Evolutionary conservation across 2,888 invertebrate genomes (phyloP), one percentile per base, ranked within the genome.

Genomic region (Heliconius cydno): DNA sequence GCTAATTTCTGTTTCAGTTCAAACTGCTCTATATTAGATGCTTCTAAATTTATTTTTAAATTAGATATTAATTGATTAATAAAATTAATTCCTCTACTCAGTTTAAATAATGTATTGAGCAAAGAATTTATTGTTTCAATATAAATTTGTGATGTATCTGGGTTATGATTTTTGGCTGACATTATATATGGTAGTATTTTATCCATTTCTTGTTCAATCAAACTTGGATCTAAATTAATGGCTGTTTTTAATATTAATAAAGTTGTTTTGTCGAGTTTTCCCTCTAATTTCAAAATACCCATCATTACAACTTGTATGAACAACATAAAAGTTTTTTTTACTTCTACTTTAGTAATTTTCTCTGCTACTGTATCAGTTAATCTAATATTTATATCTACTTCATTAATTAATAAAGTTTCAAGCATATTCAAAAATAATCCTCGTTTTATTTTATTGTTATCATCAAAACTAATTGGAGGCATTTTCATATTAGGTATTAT

Each of bases 61-160:
- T 86, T 85, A 83, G 94, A 92, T 85, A 95, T 86, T 76, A 95
- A 90, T 86, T 92, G 89, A 57, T 86, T 90, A 1, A 95, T 71
- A 84, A 95, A 95, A 30, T 86, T 82, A 9, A 88, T 89, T 0
- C 95, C 95, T 83, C 91, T 87, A 78, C 95, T 94, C 2, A 95
- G 82, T 89, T 95, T 95, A 80, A 94, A 95, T 28, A 93, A 82
- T 38, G 89, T 92, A 86, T 94, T 92, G n/a, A 95, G 65, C 34
- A 95, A 85, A 74, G 87, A 92, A 82, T 92, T 94, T 13, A 95
- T 82, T 85, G 90, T 93, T 76, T 93, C 90, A 81, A 81, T 88
- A 70, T 94, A 95, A 0, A 87, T 83, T 81, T 90, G 88, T 22
- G 85, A 79, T 4, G 88, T 81, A 76, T 76, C 90, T 2, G 84